Conservation (phyloP, 92 coral and sea anemone species). For the Heteractis magnifica region DNA sequence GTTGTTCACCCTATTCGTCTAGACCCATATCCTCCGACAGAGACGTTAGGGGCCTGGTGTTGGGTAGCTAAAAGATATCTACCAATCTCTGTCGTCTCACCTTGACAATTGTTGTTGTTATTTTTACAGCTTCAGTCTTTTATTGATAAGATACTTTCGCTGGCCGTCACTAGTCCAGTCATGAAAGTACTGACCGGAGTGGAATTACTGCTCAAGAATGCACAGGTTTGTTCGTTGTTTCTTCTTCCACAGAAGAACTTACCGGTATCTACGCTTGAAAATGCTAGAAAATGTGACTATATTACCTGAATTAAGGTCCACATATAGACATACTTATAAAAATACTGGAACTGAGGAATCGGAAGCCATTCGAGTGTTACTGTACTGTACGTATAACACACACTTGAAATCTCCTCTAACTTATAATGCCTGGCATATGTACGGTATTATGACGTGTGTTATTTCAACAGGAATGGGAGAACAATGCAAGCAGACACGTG, state of each 20-base stretch:
- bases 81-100: too few species aligned
- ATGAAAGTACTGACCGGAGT: constrained; percentile 91
- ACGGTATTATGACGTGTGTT: neutral
- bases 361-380: neutral
- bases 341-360: too few species aligned
- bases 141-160: constrained; percentile 60
- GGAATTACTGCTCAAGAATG: constrained; percentile 81
- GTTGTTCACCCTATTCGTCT: too few species aligned
- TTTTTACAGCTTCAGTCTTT: constrained; percentile 64
- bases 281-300: too few species aligned
- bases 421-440: too few species aligned
- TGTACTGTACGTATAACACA: neutral
- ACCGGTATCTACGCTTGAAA: too few species aligned
- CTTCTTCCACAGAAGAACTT: too few species aligned
- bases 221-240: constrained; percentile 66
- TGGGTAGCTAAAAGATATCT: neutral
- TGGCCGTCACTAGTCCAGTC: constrained; percentile 90
- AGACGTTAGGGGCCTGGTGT: neutral
- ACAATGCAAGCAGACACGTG: constrained; percentile 90
- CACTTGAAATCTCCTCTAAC: too few species aligned
- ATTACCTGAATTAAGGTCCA: too few species aligned
- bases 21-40: too few species aligned
- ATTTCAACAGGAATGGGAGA: constrained; percentile 83
- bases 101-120: neutral
- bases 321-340: too few species aligned